These are phyloP conservation scores for Eulithis prunata DNA, from an alignment of 2,888 invertebrate species.

Conservation along the genomic window DNA sequence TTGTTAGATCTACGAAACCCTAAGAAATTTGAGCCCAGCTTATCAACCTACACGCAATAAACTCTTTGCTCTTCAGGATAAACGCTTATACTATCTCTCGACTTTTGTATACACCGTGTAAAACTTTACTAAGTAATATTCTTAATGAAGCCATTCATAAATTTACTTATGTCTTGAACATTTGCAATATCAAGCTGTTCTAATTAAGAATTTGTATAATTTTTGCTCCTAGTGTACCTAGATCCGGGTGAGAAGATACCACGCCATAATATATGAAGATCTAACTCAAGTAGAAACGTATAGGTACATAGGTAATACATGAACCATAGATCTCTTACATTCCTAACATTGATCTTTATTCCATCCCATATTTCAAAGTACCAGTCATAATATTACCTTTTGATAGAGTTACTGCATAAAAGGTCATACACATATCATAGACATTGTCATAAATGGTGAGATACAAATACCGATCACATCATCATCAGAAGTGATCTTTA, in stretches of 20 bases:
- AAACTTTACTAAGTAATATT: too few species aligned
- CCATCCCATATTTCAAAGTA: slow-evolving; percentile 45
- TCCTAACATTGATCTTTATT: slow-evolving; percentile 47
- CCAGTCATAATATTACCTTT: slow-evolving; percentile 36
- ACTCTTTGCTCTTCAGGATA: too few species aligned
- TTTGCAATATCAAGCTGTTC: too few species aligned
- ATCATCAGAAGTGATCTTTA: slow-evolving; percentile 38
- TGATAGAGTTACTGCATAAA: slow-evolving; percentile 36
- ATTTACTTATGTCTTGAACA: too few species aligned
- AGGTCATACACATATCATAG: slow-evolving; percentile 42
- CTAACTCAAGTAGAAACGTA: slow-evolving; percentile 14
- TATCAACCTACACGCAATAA: too few species aligned
- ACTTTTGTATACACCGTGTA: too few species aligned
- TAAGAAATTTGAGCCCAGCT: too few species aligned
- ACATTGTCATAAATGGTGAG: slow-evolving; percentile 52
- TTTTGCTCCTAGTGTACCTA: neutral
- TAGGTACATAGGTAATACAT: slow-evolving; percentile 37
- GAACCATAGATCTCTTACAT: slow-evolving; percentile 52
- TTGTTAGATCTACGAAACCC: too few species aligned
- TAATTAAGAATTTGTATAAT: too few species aligned
- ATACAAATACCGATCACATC: slow-evolving; percentile 44
- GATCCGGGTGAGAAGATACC: slow-evolving; percentile 54
- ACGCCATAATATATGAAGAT: slow-evolving; percentile 34
- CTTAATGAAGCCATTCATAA: too few species aligned
- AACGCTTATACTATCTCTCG: too few species aligned